Evolutionary conservation across 2,113 vertebrate species (phyloP).

Genomic region (Onychorhynchus coronatus): DNA sequence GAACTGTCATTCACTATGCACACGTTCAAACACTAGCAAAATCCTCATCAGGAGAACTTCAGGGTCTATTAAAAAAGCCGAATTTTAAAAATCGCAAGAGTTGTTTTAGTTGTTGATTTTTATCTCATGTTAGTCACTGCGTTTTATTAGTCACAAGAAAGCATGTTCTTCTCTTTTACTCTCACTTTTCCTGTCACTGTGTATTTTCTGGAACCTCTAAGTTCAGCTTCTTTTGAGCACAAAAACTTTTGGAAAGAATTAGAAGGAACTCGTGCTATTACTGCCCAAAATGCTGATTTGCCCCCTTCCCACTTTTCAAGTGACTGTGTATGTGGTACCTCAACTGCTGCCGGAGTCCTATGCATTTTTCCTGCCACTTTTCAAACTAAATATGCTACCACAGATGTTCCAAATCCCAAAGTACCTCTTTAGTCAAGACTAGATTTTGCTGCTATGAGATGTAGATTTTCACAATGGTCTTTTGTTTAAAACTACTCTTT

Average conservation of each 20-base stretch:
- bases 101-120: not conserved
- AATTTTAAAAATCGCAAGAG: not conserved
- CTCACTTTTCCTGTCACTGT: not conserved
- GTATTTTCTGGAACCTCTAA: not conserved
- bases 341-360: not conserved
- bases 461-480: not conserved
- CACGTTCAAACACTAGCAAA: not conserved
- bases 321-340: not conserved
- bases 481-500: not conserved
- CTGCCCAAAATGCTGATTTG: not conserved
- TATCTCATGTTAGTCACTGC: not conserved
- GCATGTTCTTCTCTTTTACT: not conserved
- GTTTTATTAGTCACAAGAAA: not conserved
- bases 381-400: not conserved
- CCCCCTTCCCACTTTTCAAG: not conserved
- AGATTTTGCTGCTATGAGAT: not conserved
- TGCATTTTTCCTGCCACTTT: not conserved
- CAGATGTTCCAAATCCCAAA: not conserved
- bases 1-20: not conserved
- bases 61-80: fast-evolving
- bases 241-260: not conserved
- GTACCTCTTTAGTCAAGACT: not conserved
- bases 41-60: not conserved
- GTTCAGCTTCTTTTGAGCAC: not conserved
- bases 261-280: not conserved